Percentiles rank a stretch among this genome's conserved stretches.
Conservation (phyloP, 2,888 invertebrate genomes). For the Lepidocyrtoides sp. region DNA sequence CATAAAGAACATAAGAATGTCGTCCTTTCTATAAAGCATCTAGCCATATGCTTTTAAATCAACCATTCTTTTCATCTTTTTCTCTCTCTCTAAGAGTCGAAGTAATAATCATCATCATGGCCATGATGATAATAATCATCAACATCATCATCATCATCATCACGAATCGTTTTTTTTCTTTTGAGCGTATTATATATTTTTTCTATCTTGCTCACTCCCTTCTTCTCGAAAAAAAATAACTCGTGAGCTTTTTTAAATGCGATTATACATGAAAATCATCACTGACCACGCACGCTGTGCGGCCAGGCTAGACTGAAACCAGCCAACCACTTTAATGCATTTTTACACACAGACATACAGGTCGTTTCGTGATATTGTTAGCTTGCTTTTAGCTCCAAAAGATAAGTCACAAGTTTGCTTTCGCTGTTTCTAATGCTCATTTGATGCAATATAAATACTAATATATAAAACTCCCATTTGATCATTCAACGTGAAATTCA, state of each 20-base stretch:
- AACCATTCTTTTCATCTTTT: conserved; percentile 63
- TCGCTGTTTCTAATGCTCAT: background rate
- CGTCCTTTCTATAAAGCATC: background rate
- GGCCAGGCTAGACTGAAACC: conserved; percentile 39
- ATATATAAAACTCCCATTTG: conserved; percentile 16
- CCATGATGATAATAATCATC: conserved; percentile 63
- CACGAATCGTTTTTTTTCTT: conserved; percentile 64
- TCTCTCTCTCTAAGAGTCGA: conserved; percentile 27
- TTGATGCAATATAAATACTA: conserved; percentile 24
- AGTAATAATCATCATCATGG: conserved; percentile 54
- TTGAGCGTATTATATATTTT: background rate
- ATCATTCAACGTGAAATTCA: conserved; percentile 22
- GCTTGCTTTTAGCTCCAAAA: background rate
- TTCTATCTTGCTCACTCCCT: background rate
- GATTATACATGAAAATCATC: conserved; percentile 73
- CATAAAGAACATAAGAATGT: conserved; percentile 15
- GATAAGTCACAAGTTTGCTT: background rate
- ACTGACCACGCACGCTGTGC: conserved; percentile 77
- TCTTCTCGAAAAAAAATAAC: background rate
- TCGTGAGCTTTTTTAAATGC: conserved; percentile 52
- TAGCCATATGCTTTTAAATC: conserved; percentile 43
- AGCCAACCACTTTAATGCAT: conserved; percentile 73
- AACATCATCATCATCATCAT: no score
- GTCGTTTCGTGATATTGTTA: no score
- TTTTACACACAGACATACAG: no score